Percentiles rank a stretch among this genome's conserved stretches.
phyloP scores from a whole-genome alignment of 1,140 invertebrate species.

The Cataglyphis hispanica region DNA sequence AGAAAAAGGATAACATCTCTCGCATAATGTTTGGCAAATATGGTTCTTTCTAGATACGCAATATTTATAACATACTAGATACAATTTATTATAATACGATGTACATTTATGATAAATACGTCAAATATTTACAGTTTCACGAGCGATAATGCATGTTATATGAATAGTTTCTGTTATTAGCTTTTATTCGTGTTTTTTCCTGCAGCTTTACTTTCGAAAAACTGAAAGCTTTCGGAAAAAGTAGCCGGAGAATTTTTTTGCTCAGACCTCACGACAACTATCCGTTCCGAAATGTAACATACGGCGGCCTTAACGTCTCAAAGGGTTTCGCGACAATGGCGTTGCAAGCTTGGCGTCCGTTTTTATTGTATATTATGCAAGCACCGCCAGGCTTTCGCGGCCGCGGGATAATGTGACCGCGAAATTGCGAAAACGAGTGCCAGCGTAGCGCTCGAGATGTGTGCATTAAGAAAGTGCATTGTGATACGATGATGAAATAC shows the following conservation, averaged over 20 bases:
- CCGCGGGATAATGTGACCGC: conserved; percentile 45
- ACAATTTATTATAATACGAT: conserved; percentile 1
- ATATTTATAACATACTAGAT: neutral
- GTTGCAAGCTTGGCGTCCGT: conserved; percentile 26
- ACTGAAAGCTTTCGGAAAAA: neutral
- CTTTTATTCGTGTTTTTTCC: neutral
- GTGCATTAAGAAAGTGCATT: conserved; percentile 50
- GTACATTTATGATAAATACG: neutral
- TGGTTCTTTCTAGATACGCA: no score
- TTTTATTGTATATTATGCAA: conserved; percentile 48
- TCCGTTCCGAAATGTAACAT: neutral
- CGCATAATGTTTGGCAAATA: neutral
- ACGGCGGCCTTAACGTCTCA: neutral
- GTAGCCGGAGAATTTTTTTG: neutral
- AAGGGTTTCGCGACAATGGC: conserved; percentile 40
- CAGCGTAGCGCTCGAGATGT: conserved; percentile 1
- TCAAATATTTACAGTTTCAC: neutral
- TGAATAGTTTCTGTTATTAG: neutral
- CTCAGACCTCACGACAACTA: neutral
- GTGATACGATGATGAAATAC: conserved; percentile 45
- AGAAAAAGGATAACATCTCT: neutral
- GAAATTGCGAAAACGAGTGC: conserved; percentile 42
- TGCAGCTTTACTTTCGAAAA: neutral
- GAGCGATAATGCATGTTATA: no score
- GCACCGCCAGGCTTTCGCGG: conserved; percentile 29